Evolutionary conservation across 92 coral and sea anemone genomes (phyloP).

Genomic region (Diadumene lineata): DNA sequence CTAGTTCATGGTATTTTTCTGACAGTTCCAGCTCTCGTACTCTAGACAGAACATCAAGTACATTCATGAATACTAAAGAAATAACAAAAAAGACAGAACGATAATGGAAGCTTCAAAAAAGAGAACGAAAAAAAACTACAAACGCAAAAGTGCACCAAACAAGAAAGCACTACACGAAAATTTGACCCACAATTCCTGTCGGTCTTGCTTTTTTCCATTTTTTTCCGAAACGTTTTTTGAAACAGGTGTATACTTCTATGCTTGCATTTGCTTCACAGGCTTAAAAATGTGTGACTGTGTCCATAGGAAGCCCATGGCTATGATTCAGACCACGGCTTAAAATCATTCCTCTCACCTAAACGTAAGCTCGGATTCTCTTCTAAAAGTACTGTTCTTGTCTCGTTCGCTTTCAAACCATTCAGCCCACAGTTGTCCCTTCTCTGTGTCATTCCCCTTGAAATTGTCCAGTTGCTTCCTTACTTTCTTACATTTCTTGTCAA

Average conservation of each 20-base stretch:
- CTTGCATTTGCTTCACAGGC: no score
- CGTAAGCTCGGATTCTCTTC: constrained; percentile 84
- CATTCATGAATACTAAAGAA: background rate
- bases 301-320: no score
- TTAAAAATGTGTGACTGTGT: no score
- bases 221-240: no score
- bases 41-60: constrained; percentile 21
- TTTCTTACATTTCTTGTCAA: constrained; percentile 68
- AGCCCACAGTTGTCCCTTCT: constrained; percentile 61
- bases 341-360: constrained; percentile 62
- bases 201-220: no score
- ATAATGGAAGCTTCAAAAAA: background rate
- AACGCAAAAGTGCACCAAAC: no score
- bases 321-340: no score
- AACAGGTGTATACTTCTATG: no score
- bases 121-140: background rate
- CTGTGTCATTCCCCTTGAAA: constrained; percentile 74
- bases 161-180: background rate
- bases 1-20: constrained; percentile 62
- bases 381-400: constrained; percentile 70
- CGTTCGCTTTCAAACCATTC: constrained; percentile 82
- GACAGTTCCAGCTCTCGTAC: constrained; percentile 73
- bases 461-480: constrained; percentile 50
- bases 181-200: no score
- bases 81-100: background rate